These are phyloP conservation scores for Macrotis lagotis DNA, from an alignment of 2,113 vertebrate genomes.

Conservation along the genomic window DNA sequence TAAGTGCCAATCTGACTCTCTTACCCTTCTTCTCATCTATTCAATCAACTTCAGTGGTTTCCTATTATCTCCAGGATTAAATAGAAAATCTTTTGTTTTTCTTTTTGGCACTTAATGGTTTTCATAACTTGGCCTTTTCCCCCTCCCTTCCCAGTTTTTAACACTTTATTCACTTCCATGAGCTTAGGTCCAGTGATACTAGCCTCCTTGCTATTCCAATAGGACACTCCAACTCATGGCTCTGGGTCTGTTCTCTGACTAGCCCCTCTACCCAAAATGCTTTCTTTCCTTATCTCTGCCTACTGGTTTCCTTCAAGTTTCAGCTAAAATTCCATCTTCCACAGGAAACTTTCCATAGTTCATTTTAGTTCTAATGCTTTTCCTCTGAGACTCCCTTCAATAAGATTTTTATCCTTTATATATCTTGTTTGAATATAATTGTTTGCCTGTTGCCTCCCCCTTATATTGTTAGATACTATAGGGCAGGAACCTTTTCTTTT, in stretches of 20 bases:
- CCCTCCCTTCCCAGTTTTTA: neutral
- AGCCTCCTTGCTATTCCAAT: neutral
- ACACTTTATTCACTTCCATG: neutral
- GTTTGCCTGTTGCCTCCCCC: neutral
- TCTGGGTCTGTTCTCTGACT: neutral
- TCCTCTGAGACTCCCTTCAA: neutral
- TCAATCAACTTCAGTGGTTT: neutral
- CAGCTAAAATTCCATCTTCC: neutral
- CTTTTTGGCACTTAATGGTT: neutral
- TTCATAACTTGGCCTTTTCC: neutral
- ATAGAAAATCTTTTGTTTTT: neutral
- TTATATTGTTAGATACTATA: neutral
- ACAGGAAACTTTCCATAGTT: neutral
- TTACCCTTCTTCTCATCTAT: neutral
- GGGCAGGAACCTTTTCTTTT: neutral
- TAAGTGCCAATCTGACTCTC: neutral
- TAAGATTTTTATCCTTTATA: neutral
- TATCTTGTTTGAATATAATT: neutral
- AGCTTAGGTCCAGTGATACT: neutral
- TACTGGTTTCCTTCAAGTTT: neutral
- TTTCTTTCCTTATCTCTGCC: neutral
- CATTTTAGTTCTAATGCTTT: neutral
- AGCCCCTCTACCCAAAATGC: fast-evolving
- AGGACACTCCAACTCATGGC: neutral
- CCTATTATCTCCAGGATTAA: neutral